Percentiles rank a stretch among this genome's conserved stretches.
Evolutionary conservation across 2,113 vertebrate genomes (phyloP).

Genomic region (Dipodomys stephensi): DNA sequence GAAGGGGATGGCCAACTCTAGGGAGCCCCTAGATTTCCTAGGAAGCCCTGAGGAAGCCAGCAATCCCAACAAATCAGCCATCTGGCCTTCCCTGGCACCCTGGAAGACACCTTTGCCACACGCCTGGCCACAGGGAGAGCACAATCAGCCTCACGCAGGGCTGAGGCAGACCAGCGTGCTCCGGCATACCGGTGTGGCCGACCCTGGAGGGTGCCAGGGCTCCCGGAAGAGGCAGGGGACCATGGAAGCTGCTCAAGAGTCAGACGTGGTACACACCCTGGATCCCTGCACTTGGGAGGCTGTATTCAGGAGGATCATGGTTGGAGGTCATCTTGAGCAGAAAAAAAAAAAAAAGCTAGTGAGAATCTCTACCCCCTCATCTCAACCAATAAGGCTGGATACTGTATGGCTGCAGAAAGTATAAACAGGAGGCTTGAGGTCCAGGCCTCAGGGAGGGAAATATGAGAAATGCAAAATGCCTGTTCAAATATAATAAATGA

Average conservation of each 20-base stretch:
- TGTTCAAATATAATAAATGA: too few species aligned
- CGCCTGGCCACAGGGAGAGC: background rate
- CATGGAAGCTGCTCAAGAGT: background rate
- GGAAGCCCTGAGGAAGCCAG: background rate
- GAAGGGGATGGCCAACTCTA: background rate
- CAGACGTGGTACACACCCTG: background rate
- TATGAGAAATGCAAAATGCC: too few species aligned
- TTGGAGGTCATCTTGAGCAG: too few species aligned
- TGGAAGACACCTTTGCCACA: background rate
- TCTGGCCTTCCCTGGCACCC: background rate
- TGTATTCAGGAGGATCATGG: background rate
- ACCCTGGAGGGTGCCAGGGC: background rate
- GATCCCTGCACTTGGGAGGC: background rate
- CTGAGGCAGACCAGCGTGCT: background rate
- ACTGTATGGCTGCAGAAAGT: too few species aligned
- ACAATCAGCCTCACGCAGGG: accelerated
- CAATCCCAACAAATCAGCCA: background rate
- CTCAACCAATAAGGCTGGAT: too few species aligned
- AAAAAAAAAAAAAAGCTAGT: too few species aligned
- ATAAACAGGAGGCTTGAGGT: too few species aligned
- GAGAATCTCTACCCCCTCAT: too few species aligned
- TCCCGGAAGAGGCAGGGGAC: background rate
- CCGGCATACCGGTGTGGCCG: accelerated
- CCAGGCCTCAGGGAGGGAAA: too few species aligned
- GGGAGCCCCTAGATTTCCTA: background rate